Base-by-base conservation (phyloP, 2,797 vertebrate genomes). In the Tinamus major region DNA sequence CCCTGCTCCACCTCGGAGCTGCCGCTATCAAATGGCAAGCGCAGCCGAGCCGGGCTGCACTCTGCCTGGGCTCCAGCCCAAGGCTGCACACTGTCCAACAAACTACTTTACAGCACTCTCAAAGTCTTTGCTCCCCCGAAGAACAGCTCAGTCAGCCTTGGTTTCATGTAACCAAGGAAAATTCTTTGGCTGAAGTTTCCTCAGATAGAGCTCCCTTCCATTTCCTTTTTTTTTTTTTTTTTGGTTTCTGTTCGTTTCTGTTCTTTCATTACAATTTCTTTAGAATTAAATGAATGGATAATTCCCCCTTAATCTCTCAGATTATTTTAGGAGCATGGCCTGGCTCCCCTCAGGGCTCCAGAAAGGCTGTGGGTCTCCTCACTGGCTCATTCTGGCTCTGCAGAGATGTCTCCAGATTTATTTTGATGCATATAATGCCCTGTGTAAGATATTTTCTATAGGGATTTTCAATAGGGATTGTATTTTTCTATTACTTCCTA, bases 401-500 rank as follows among this genome's bases (percentile, higher is more conserved):
- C 1, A 4, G 35, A 49, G 46, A 33, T 46, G 51, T 61, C 51
- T 74, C 48, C 27, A 65, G 62, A 7, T 74, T 72, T 23, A 3
- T 1, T 11, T 23, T 10, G 5, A 55, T 23, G 31, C 7, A 2
- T 11, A 20, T 70, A 0, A 2, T n/a, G 21, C 18, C 18, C 29
- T 37, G n/a, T n/a, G 4, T 16, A 26, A 72, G 35, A 19, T 4
- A 21, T 10, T 16, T 61, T 9, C 27, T 69, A 23, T 23, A 48
- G 21, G 48, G 9, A 56, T 79, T 71, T 31, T 23, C 29, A 69
- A 33, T 90, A 99, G 98, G 93, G 98, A 98, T 49, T 98, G 8
- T 97, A 98, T 14, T 99, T 98, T 97, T 99, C 98, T 29, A 93
- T 98, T 98, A 98, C 96, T 99, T 99, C 96, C 98, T 98, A 0